A percentile compares a stretch with the other conserved stretches of the same genome.
phyloP scores from a whole-genome alignment of 2,797 vertebrate species.

The Danionella dracula region DNA sequence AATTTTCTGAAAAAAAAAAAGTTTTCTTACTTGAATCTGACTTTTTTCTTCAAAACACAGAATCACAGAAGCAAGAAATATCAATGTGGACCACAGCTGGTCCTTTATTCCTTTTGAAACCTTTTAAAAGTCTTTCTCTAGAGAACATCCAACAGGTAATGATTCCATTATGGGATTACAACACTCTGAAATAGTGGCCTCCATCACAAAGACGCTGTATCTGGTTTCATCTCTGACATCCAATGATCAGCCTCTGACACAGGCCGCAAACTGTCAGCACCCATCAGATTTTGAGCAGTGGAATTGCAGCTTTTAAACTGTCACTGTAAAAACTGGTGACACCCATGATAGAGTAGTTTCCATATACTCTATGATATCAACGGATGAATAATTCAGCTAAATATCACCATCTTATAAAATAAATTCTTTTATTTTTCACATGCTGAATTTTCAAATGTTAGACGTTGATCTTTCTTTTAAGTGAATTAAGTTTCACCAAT shows the following conservation, averaged over 20 bases:
- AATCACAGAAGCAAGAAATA: not conserved
- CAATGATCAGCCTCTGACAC: constrained; percentile 57
- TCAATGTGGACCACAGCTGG: constrained; percentile 5
- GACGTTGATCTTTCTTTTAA: too few species aligned
- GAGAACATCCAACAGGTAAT: constrained; percentile 58
- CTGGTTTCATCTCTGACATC: constrained; percentile 41
- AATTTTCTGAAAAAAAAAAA: too few species aligned
- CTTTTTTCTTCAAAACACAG: not conserved
- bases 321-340: constrained; percentile 49
- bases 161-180: constrained; percentile 56
- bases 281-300: constrained; percentile 49
- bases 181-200: constrained; percentile 53
- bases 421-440: too few species aligned
- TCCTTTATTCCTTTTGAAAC: constrained; percentile 17
- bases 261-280: constrained; percentile 46
- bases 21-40: not conserved
- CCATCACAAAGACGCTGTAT: constrained; percentile 47
- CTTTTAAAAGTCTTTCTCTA: constrained; percentile 47
- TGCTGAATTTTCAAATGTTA: too few species aligned
- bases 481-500: too few species aligned
- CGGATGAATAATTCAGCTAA: too few species aligned
- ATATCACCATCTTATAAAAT: too few species aligned
- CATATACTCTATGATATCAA: not conserved
- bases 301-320: constrained; percentile 60
- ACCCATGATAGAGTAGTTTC: constrained; percentile 5